Base-by-base conservation (phyloP, 2,797 vertebrate species). In the Hyperoplus lanceolatus region DNA sequence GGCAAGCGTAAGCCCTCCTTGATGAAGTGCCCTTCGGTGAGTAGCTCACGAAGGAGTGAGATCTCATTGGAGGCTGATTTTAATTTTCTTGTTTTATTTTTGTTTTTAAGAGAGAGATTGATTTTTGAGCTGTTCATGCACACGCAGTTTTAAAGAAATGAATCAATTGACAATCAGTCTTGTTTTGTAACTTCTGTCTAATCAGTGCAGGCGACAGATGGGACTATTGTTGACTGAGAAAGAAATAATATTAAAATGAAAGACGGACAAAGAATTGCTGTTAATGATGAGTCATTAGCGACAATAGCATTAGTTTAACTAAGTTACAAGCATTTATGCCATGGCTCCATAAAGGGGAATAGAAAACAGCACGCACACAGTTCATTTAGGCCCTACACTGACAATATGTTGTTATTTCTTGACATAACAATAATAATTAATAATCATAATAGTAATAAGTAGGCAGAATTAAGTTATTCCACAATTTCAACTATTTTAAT, bases 1-100 rank as follows among this genome's bases (percentile, higher is more conserved):
- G 62, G 53, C 63, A 54, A 73, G n/a, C 15, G 2, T 43, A 29
- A 3, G 29, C 29, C 77, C 67, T 74, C 70, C 69, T 43, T 12
- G 48, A 65, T 76, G 63, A 74, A 78, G 80, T 58, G 80, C 75
- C 81, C 79, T 82, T 29, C 29, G 29, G 29, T 81, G 77, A 82
- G 76, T 67, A 18, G 42, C 50, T 64, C 18, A 1, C n/a, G 65
- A 80, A 81, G 77, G 43, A 29, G 49, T 75, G 68, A 7, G 36
- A 57, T 69, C 68, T 65, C 68, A 58, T 6, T 53, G 48, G 63
- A 70, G 29, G 62, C 59, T 51, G 29, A 75, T 77, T 80, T 36
- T 59, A 36, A 82, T 21, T 8, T 39, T 59, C 43, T 11, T 7
- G 43, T 46, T 42, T 51, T 63, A 0, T 42, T 62, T 55, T 53